phyloP scores from a whole-genome alignment of 1,140 invertebrate species.

The Laodelphax striatellus region DNA sequence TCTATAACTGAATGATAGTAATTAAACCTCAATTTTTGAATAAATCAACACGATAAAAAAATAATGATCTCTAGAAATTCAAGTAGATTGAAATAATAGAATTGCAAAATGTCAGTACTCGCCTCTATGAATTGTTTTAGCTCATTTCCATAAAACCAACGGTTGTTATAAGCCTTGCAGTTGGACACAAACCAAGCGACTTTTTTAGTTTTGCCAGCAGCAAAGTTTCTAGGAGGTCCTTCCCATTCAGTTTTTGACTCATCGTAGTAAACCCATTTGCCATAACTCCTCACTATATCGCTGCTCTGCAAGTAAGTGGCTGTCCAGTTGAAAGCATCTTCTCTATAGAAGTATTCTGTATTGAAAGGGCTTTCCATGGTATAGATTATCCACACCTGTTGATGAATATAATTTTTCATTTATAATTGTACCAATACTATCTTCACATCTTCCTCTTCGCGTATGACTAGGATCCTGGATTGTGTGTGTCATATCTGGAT shows the following conservation, averaged over 20 bases:
- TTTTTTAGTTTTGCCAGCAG: conserved; percentile 83
- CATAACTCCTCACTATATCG: conserved; percentile 91
- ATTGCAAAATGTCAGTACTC: no score
- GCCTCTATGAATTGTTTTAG: conserved; percentile 69
- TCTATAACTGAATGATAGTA: no score
- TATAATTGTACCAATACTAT: no score
- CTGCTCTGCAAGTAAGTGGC: conserved; percentile 87
- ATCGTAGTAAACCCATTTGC: conserved; percentile 84
- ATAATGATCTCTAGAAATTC: no score
- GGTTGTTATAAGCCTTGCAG: conserved; percentile 77
- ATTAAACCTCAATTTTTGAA: no score
- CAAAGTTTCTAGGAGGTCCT: conserved; percentile 62
- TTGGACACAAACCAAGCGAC: conserved; percentile 98
- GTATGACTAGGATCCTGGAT: no score
- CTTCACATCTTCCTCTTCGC: no score
- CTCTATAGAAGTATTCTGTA: conserved; percentile 70
- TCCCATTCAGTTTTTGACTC: conserved; percentile 44
- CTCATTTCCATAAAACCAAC: conserved; percentile 77
- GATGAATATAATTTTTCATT: conserved; percentile 13
- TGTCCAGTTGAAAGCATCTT: conserved; percentile 88
- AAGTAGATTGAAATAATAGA: no score
- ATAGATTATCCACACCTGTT: conserved; percentile 78
- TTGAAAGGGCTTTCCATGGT: conserved; percentile 88
- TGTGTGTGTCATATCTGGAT: no score
- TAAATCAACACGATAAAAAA: no score